Evolutionary conservation across 2,113 vertebrate genomes (phyloP), one percentile per base, ranked within the genome.

Genomic region (Delphinapterus leucas): DNA sequence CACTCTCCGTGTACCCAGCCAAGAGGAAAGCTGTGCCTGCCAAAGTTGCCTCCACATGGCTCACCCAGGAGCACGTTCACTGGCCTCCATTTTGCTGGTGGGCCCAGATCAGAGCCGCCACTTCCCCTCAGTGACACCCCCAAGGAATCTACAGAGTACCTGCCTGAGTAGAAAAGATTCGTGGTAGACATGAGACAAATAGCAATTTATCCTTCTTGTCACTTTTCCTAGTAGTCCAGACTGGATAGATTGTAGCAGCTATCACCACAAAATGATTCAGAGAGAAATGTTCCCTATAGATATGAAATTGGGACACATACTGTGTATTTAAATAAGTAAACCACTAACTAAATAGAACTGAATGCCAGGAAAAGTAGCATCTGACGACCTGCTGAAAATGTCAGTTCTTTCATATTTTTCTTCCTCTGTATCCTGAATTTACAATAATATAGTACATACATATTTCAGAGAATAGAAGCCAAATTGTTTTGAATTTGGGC

Each of bases 281-380:
- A 82, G 25, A 70, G 18, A 95, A 93, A 93, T 65, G 2, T 93
- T 76, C 55, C 81, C n/a, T 80, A 49, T 6, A 53, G 55, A 74
- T 74, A 95, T 13, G 96, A 63, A 47, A 41, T 31, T 80, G 44
- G 15, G 70, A 73, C 26, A 84, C 28, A 95, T 58, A 63, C 5
- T 85, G 60, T 70, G 25, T 33, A 41, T 90, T 96, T 94, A 81
- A 87, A 92, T 84, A 94, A 87, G 70, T 61, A 94, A 92, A 70
- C 6, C 31, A 84, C 25, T 84, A 93, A 77, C 53, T 74, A 79
- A 31, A 31, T 8, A 68, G n/a, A 94, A 81, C 44, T 92, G 92
- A 95, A 79, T 90, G 63, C 5, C 68, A 90, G 47, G 53, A 97
- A 90, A 84, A 88, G 49, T 73, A 88, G 76, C 18, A 76, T 76